phyloP scores from a whole-genome alignment of 2,888 invertebrate species.

The Eutolmus rufibarbis region DNA sequence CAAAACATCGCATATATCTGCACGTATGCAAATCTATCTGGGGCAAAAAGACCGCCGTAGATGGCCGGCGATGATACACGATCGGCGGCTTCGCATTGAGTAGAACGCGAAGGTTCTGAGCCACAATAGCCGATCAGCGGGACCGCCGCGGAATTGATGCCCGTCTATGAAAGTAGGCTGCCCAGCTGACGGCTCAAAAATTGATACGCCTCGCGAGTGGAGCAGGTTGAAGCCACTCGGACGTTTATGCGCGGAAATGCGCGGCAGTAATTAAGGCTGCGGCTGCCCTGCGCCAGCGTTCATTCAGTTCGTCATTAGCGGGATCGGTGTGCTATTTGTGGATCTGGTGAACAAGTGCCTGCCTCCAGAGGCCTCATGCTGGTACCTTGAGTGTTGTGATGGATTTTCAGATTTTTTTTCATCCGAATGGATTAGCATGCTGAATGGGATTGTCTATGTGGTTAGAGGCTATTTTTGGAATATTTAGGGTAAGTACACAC shows the following conservation, averaged over 20 bases:
- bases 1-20: slow-evolving; percentile 6
- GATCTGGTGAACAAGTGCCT: slow-evolving; percentile 35
- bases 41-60: neutral
- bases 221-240: neutral
- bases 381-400: slow-evolving; percentile 13
- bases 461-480: slow-evolving; percentile 22
- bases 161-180: neutral
- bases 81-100: neutral
- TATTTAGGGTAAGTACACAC: slow-evolving; percentile 29
- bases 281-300: neutral
- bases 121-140: neutral
- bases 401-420: slow-evolving; percentile 13
- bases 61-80: slow-evolving; percentile 22
- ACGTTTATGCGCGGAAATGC: neutral
- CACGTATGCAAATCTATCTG: slow-evolving; percentile 22
- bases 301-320: slow-evolving; percentile 26
- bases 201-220: neutral
- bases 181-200: neutral
- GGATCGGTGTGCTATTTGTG: slow-evolving; percentile 22
- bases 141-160: neutral
- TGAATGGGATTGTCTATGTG: slow-evolving; percentile 32
- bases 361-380: neutral
- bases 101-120: neutral
- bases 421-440: slow-evolving; percentile 26
- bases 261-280: slow-evolving; percentile 21